These are phyloP conservation scores for Verasper variegatus DNA, from an alignment of 2,113 vertebrate species.

Conservation along the genomic window DNA sequence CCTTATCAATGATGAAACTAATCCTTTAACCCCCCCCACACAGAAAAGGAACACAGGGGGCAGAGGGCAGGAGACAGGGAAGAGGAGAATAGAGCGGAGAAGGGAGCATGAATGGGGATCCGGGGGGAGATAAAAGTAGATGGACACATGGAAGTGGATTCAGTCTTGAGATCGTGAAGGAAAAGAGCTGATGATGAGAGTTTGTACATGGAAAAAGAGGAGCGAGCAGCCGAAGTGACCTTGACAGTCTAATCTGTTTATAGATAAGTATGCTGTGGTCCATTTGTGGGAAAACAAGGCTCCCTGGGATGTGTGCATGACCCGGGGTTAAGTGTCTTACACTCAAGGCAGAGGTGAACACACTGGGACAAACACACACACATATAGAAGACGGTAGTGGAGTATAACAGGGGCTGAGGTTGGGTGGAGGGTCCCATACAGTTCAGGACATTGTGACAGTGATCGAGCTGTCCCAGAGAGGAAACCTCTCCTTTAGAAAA, in stretches of 20 bases:
- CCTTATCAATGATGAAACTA: constrained; percentile 67
- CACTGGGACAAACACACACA: constrained; percentile 11
- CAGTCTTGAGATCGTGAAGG: neutral
- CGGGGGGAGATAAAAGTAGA: neutral
- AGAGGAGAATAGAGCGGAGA: neutral
- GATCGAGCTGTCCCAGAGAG: constrained; percentile 33
- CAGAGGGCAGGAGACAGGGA: neutral
- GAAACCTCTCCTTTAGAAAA: constrained; percentile 48
- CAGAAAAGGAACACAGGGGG: constrained; percentile 34
- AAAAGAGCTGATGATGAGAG: constrained; percentile 33
- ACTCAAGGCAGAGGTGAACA: constrained; percentile 15
- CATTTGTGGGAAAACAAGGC: constrained; percentile 68
- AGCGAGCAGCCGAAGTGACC: constrained; percentile 43
- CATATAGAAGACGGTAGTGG: constrained; percentile 7
- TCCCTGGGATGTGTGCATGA: constrained; percentile 46
- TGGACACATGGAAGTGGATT: neutral
- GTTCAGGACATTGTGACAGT: constrained; percentile 32
- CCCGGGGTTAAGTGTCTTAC: constrained; percentile 52
- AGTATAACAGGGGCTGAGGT: neutral
- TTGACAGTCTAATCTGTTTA: constrained; percentile 55
- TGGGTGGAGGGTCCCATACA: neutral
- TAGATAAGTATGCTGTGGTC: constrained; percentile 63
- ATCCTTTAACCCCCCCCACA: constrained; percentile 48
- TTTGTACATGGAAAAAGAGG: constrained; percentile 11
- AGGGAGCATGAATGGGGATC: no score